Base-by-base conservation (phyloP, 2,113 vertebrate species). In the Pseudorasbora parva region DNA sequence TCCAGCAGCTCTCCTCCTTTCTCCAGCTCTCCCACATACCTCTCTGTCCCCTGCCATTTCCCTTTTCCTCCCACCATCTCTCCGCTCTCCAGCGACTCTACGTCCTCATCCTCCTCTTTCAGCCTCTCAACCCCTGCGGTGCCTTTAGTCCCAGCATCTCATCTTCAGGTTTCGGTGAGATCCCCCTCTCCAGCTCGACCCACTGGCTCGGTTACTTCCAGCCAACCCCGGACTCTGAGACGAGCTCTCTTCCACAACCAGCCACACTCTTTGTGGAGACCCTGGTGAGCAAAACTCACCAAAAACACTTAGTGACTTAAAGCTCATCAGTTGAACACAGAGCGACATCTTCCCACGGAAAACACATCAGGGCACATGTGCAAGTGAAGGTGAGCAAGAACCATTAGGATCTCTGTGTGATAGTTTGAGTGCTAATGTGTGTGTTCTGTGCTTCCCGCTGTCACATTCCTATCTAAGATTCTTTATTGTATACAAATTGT, bases 21-120 rank as follows among this genome's bases (percentile, higher is more conserved):
- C 81, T 79, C 82, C 64, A 84, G 84, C 45, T 86, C 88, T 23
- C 87, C 87, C 12, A 85, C 86, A 3, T 89, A 86, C 23, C 83
- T 88, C 49, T 77, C 88, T 3, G 66, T 87, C 9, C 84, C 89
- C 57, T 85, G 86, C 75, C 83, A 87, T 75, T 90, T 90, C 72
- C 69, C 78, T 47, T 90, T 87, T 45, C 85, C 89, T 56, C 77
- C 85, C 4, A 78, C 78, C 19, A 3, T 86, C 41, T 89, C 89
- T 9, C 88, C 88, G 5, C 79, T 77, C 12, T 86, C 84, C 1
- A 84, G 80, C 11, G 87, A 88, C 5, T 88, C 84, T 37, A 82
- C 69, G 2, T 78, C 85, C 6, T 84, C 78, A 17, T 57, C 54
- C 1, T 83, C 77, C 2, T 62, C 77, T 75, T 47, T 78, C 45